Evolutionary conservation across 2,888 invertebrate species (phyloP).

Genomic region (Atethmia centrago): DNA sequence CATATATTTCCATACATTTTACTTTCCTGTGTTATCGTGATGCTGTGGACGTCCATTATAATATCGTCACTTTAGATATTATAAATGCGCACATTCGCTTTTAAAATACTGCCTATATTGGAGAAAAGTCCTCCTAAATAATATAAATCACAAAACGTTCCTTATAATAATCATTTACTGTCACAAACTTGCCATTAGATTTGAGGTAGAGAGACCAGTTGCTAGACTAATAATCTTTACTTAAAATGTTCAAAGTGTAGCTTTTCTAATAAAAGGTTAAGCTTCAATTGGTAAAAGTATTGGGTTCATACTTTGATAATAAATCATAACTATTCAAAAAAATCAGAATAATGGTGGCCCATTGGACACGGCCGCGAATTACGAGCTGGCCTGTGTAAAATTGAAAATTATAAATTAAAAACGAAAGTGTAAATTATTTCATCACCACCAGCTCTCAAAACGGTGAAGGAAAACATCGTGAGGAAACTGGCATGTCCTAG

Average conservation of each 20-base stretch:
- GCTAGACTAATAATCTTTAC: background rate
- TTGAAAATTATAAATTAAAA: too few relatives aligned
- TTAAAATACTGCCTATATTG: background rate
- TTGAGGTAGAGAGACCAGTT: slow-evolving; percentile 10
- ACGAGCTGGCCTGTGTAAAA: too few relatives aligned
- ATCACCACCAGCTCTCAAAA: too few relatives aligned
- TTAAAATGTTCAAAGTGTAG: background rate
- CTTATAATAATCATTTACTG: slow-evolving; percentile 29
- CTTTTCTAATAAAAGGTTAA: background rate
- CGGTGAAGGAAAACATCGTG: background rate
- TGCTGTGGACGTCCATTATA: background rate
- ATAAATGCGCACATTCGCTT: background rate
- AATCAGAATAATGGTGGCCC: too few relatives aligned
- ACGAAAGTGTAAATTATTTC: too few relatives aligned
- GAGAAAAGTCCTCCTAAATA: background rate
- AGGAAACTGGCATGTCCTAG: background rate
- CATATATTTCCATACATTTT: too few relatives aligned
- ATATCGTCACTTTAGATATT: background rate
- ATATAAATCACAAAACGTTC: slow-evolving; percentile 31
- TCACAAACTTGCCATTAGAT: slow-evolving; percentile 58
- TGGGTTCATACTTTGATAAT: background rate
- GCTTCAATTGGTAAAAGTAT: background rate
- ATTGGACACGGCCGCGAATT: background rate
- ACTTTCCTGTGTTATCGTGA: too few relatives aligned
- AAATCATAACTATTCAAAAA: background rate